Evolutionary conservation across 1,140 invertebrate species (phyloP), one percentile per base, ranked within the genome.

Genomic region (Drosophila eugracilis): DNA sequence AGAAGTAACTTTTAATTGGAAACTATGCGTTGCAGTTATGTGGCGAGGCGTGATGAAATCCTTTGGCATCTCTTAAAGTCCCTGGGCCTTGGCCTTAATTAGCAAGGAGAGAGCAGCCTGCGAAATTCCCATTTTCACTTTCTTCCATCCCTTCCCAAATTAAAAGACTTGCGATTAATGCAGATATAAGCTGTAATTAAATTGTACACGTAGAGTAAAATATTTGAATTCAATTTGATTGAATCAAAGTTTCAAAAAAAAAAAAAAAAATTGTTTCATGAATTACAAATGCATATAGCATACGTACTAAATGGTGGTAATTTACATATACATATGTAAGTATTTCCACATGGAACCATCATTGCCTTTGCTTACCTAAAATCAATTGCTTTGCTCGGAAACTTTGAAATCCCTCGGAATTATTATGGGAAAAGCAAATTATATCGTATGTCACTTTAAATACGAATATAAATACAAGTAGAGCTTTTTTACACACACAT

Each of bases 221-320:
- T 65, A 80, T 57, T 24, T 57, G 30, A 73, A 60, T 60, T 58
- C 78, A 81, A 81, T 81, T 81, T 58, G 10, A 81, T 81, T 81
- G 73, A 77, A 63, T 41, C 66, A 9, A 6, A 9, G 1, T 22
- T 24, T 22, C 24, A 14, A 14, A 21, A 12, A 47, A 39, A 39
- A 22, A 39, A 24, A 22, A 14, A 10, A n/a, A n/a, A n/a, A n/a
- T n/a, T n/a, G n/a, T n/a, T n/a, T n/a, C n/a, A 15, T 6, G 41
- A 24, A 28, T n/a, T 37, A 15, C 47, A 45, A 15, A 45, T 45
- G 42, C 54, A 9, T 32, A n/a, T 4, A n/a, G 26, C 12, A 22
- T 22, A 14, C 26, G 12, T 15, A 14, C 30, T 22, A 36, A 36
- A 52, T 36, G 4, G 28, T 15, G 47, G 15, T 9, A 3, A 21